A percentile compares a stretch with the other conserved stretches of the same genome.
These are phyloP conservation scores for Paracentrotus lividus DNA, from an alignment of 53 echinoderm and acorn worm genomes.

Conservation along the genomic window DNA sequence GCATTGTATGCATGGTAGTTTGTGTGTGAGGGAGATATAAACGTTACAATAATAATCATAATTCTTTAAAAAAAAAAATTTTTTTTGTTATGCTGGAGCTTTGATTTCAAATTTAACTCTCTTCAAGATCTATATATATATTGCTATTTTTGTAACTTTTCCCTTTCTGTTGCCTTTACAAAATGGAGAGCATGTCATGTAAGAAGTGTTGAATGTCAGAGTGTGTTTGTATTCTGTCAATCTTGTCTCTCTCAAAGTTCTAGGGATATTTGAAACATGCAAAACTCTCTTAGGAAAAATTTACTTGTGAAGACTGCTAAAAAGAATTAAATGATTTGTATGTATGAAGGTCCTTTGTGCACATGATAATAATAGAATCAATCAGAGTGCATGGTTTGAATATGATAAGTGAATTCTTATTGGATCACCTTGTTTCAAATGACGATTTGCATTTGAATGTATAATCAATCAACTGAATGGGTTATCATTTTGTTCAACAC, in stretches of 20 bases:
- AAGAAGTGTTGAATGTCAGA: background rate
- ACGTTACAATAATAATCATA: background rate
- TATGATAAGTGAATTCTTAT: background rate
- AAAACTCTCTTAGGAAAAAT: no score
- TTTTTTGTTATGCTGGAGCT: background rate
- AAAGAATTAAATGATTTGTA: no score
- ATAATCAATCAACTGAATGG: no score
- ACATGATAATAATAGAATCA: background rate
- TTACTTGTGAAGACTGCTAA: no score
- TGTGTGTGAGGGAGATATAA: constrained; percentile 10
- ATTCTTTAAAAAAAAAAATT: background rate
- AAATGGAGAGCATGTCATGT: background rate
- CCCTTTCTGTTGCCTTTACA: constrained; percentile 6
- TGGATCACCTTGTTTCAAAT: no score
- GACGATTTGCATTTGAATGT: no score
- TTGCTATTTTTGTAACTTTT: constrained; percentile 73
- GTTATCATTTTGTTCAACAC: no score
- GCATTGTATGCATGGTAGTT: constrained; percentile 16
- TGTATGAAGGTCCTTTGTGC: no score
- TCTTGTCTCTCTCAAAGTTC: background rate
- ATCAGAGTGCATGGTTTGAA: background rate
- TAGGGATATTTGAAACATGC: background rate
- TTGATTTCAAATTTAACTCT: constrained; percentile 3
- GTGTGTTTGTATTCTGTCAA: background rate
- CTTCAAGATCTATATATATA: constrained; percentile 55